phyloP scores from a whole-genome alignment of 2,888 invertebrate genomes.

The Diarsia brunnea region DNA sequence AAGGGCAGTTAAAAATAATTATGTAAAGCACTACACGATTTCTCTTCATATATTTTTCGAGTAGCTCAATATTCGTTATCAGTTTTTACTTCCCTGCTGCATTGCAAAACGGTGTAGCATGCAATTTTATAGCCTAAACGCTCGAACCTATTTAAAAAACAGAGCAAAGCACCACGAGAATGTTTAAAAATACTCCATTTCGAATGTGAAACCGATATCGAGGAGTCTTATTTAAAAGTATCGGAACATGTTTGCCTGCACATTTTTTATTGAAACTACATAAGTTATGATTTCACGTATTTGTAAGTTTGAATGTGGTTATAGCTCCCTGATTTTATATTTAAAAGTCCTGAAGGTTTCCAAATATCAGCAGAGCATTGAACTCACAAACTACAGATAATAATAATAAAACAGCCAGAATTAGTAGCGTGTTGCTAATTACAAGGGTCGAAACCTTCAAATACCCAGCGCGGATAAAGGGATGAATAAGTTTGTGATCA shows the following conservation, averaged over 20 bases:
- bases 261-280: conserved; percentile 20
- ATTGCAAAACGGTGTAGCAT: conserved; percentile 46
- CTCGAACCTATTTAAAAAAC: conserved; percentile 48
- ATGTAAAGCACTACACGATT: conserved; percentile 11
- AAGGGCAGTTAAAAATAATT: conserved; percentile 24
- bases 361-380: conserved; percentile 30
- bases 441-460: conserved; percentile 80
- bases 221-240: conserved; percentile 43
- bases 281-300: conserved; percentile 3
- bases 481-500: conserved; percentile 84
- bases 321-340: background rate
- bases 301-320: background rate
- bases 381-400: conserved; percentile 55
- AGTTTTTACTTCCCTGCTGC: conserved; percentile 34
- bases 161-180: conserved; percentile 21
- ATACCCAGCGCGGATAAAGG: conserved; percentile 78
- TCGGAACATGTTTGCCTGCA: conserved; percentile 20
- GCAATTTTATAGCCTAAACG: conserved; percentile 44
- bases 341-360: background rate
- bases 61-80: conserved; percentile 21
- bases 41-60: conserved; percentile 32
- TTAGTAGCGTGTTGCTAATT: conserved; percentile 81
- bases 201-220: conserved; percentile 37
- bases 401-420: conserved; percentile 73
- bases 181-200: conserved; percentile 45